phyloP scores from a whole-genome alignment of 37 sponge, comb jelly and placozoan genomes.

The Cladorhizidae sp. region DNA sequence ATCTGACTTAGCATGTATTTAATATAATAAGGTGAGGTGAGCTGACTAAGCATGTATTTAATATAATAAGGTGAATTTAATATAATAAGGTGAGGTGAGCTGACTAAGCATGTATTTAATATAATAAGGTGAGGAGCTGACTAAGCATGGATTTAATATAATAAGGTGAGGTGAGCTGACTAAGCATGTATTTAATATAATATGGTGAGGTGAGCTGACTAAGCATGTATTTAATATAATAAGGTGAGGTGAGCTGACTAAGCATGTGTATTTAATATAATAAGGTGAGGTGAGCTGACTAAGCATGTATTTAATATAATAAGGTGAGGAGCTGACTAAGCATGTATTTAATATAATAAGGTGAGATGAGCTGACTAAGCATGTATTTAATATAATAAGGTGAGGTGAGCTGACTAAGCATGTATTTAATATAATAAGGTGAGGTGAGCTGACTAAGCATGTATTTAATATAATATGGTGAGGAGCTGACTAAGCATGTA shows the following conservation, averaged over 20 bases:
- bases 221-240: background rate
- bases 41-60: background rate
- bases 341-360: background rate
- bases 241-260: background rate
- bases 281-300: background rate
- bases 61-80: too few species aligned
- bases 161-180: background rate
- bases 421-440: background rate
- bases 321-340: background rate
- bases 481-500: background rate
- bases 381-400: background rate
- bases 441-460: background rate
- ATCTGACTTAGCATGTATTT: background rate
- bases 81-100: background rate
- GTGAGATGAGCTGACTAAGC: background rate
- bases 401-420: background rate
- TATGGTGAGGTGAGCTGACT: background rate
- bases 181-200: background rate
- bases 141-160: background rate
- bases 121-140: background rate
- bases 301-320: background rate
- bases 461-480: background rate
- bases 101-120: background rate
- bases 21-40: background rate
- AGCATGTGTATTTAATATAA: background rate